These are phyloP conservation scores for Meiosimyza platycephala DNA, from an alignment of 2,888 invertebrate genomes.

Conservation along the genomic window DNA sequence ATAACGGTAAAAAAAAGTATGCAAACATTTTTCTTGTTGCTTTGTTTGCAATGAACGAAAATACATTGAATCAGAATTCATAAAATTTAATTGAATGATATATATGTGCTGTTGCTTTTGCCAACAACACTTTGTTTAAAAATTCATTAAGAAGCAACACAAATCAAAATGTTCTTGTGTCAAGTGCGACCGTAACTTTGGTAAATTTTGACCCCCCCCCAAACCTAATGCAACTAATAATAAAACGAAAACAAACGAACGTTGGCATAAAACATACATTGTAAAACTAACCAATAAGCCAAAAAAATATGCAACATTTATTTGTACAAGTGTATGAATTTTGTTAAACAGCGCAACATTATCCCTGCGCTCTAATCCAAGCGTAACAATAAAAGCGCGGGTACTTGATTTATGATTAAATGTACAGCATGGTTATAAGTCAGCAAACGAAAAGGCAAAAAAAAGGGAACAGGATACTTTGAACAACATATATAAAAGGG, in stretches of 20 bases:
- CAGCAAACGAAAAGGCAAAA: neutral
- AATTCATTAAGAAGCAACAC: no score
- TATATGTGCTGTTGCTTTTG: no score
- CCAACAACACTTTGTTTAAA: no score
- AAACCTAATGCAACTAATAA: neutral
- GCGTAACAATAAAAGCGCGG: neutral
- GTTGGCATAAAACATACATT: neutral
- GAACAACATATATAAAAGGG: neutral
- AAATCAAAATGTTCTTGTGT: no score
- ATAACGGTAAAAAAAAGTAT: no score
- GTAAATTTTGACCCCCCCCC: no score
- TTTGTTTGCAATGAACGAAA: no score
- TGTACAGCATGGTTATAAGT: slow-evolving; percentile 30
- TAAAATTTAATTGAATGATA: no score
- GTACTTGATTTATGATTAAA: slow-evolving; percentile 36
- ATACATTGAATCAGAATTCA: no score
- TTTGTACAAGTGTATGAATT: slow-evolving; percentile 13
- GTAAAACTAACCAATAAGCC: neutral
- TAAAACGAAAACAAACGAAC: neutral
- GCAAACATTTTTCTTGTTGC: no score
- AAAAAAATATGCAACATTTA: slow-evolving; percentile 30
- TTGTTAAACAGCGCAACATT: neutral
- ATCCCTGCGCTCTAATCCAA: neutral
- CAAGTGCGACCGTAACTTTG: no score
- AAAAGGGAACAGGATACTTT: neutral